These are phyloP conservation scores for Harpalus rubripes DNA, from an alignment of 2,888 invertebrate species.

Conservation along the genomic window DNA sequence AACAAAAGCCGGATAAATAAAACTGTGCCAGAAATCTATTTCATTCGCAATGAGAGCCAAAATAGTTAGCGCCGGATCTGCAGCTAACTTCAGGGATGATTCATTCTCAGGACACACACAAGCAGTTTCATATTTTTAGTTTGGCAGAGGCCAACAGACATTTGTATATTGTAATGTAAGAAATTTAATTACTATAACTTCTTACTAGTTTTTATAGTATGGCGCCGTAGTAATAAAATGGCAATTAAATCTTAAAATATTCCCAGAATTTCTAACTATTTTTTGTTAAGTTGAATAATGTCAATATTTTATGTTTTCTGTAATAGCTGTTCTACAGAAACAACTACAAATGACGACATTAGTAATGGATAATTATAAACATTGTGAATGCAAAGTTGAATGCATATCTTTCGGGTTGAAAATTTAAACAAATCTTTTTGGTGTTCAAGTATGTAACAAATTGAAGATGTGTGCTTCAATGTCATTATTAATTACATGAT, in stretches of 20 bases:
- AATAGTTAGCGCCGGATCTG: slow-evolving; percentile 31
- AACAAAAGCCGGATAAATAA: slow-evolving; percentile 34
- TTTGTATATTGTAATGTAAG: background rate
- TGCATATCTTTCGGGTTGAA: no score
- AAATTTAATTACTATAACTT: slow-evolving; percentile 11
- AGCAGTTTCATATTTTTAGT: slow-evolving; percentile 43
- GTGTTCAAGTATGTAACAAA: no score
- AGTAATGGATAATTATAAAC: no score
- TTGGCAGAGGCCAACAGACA: slow-evolving; percentile 8
- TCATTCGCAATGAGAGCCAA: slow-evolving; percentile 25
- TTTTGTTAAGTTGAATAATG: no score
- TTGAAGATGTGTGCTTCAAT: no score
- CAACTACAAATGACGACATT: no score
- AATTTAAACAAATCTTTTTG: no score
- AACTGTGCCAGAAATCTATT: slow-evolving; percentile 28
- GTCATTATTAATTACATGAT: no score
- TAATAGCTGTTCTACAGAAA: no score
- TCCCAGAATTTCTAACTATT: background rate
- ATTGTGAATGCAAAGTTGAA: no score
- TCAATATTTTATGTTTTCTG: no score
- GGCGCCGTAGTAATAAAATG: background rate
- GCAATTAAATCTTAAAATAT: background rate
- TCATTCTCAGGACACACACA: slow-evolving; percentile 20
- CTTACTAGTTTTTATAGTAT: background rate
- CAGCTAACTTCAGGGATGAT: slow-evolving; percentile 41